phyloP scores from a whole-genome alignment of 2,888 invertebrate genomes.

The Disparrhopalites patrizii region DNA sequence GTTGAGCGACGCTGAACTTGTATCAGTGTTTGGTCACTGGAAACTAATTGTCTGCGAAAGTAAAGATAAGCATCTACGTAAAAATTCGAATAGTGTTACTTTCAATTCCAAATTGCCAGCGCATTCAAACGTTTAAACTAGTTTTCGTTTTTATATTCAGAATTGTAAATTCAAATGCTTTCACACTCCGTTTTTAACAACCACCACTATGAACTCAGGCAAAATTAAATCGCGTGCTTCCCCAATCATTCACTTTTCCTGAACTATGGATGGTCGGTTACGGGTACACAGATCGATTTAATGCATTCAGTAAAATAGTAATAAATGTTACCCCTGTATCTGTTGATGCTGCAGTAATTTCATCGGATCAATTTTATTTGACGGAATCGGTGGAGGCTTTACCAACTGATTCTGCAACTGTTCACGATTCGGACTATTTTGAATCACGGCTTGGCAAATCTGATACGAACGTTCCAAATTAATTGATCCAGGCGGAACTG shows the following conservation, averaged over 20 bases:
- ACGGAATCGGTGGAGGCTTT: conserved; percentile 70
- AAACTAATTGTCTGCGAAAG: conserved; percentile 19
- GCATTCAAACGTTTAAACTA: no score
- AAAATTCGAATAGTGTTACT: conserved; percentile 5
- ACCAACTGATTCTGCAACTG: conserved; percentile 78
- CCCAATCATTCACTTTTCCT: no score
- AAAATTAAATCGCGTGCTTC: no score
- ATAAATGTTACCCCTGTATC: conserved; percentile 29
- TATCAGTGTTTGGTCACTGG: conserved; percentile 21
- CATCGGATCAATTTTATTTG: conserved; percentile 52
- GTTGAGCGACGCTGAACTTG: conserved; percentile 31
- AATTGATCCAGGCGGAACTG: conserved; percentile 71
- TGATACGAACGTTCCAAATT: conserved; percentile 92
- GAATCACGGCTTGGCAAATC: conserved; percentile 72
- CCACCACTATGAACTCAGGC: no score
- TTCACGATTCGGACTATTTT: conserved; percentile 87
- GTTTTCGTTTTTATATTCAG: no score
- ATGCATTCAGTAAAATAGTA: no score
- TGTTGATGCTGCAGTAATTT: conserved; percentile 31
- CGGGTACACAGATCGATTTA: no score
- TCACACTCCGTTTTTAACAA: no score
- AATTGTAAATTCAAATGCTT: no score
- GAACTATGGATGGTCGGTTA: no score
- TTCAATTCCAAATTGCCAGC: no score
- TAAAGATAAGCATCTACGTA: conserved; percentile 3